These are phyloP conservation scores for Rhombomys opimus DNA, from an alignment of 2,113 vertebrate genomes.

Conservation along the genomic window DNA sequence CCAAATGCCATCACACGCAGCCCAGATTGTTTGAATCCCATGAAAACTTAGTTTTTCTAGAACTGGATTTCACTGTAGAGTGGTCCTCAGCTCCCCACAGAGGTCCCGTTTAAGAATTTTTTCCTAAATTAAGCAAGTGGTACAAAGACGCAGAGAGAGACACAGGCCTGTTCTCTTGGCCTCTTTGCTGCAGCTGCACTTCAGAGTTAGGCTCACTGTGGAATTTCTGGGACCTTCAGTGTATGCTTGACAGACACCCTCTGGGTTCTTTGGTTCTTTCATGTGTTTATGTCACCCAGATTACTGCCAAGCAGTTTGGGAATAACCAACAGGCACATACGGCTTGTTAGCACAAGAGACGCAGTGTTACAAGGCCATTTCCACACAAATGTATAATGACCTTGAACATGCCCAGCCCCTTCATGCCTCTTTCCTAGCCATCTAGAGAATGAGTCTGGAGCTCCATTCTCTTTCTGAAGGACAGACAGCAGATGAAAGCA, in stretches of 20 bases:
- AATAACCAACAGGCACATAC: neutral
- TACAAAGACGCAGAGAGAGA: neutral
- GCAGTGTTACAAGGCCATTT: neutral
- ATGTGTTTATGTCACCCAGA: neutral
- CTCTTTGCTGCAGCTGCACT: conserved; percentile 46
- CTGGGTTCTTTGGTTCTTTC: neutral
- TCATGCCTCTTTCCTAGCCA: neutral
- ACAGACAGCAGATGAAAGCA: neutral
- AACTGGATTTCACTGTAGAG: conserved; percentile 37
- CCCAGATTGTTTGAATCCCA: neutral
- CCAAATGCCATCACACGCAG: neutral
- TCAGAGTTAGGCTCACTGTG: conserved; percentile 33
- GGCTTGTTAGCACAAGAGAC: neutral
- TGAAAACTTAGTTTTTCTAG: neutral
- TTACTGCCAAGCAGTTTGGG: neutral
- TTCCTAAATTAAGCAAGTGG: conserved; percentile 63
- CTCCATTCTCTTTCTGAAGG: neutral
- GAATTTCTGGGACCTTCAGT: neutral
- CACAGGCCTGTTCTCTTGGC: conserved; percentile 28
- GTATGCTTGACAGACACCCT: conserved; percentile 5
- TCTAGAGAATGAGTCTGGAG: neutral
- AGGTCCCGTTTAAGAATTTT: conserved; percentile 78
- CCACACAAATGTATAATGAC: neutral
- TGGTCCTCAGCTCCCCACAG: conserved; percentile 85
- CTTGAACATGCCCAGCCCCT: neutral